Percentiles rank a stretch among this genome's conserved stretches.
phyloP scores from a whole-genome alignment of 2,113 vertebrate species.

The Odontophorus gujanensis region DNA sequence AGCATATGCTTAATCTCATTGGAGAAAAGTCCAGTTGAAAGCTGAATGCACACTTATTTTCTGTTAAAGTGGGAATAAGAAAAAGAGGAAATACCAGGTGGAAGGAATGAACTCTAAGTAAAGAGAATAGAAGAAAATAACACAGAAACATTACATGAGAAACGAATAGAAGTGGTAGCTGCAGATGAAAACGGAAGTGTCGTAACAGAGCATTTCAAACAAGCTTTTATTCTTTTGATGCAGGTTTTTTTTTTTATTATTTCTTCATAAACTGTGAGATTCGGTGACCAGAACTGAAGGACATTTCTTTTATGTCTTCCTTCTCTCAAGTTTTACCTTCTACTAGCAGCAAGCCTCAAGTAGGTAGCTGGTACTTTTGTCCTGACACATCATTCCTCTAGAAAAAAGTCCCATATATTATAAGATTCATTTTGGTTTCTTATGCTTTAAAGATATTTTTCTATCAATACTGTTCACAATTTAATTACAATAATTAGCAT shows the following conservation, averaged over 20 bases:
- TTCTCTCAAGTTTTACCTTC: background rate
- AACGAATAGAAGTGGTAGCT: background rate
- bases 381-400: background rate
- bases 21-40: background rate
- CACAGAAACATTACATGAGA: accelerated
- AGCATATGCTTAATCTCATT: background rate
- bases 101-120: background rate
- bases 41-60: background rate
- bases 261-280: conserved; percentile 1
- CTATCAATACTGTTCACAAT: conserved; percentile 83
- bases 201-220: background rate
- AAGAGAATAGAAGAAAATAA: background rate
- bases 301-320: background rate
- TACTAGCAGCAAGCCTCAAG: background rate
- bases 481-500: conserved; percentile 87
- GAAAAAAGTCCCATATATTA: conserved; percentile 27
- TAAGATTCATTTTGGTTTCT: conserved; percentile 74
- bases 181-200: background rate
- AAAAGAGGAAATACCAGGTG: background rate
- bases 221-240: background rate
- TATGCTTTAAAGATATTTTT: conserved; percentile 80
- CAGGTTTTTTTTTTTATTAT: background rate
- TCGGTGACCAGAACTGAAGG: conserved; percentile 9
- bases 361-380: background rate
- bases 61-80: background rate